Evolutionary conservation across 2,888 invertebrate species (phyloP).

Genomic region (Luperina nickerlii): DNA sequence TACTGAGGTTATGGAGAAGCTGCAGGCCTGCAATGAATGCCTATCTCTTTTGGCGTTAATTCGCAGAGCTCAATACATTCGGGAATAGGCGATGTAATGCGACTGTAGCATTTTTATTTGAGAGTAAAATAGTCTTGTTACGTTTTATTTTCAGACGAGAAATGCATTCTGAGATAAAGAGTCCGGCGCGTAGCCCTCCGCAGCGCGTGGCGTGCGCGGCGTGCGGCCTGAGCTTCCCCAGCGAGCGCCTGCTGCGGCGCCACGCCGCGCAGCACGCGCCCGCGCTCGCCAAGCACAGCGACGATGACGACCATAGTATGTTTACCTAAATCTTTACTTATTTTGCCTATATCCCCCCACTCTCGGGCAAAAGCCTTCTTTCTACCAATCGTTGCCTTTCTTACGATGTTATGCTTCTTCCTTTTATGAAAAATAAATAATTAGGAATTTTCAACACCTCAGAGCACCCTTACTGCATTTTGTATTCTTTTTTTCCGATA

Average conservation of each 20-base stretch:
- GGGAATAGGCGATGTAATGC: no score
- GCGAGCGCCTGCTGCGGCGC: slow-evolving; percentile 71
- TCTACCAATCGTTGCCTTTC: not conserved
- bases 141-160: slow-evolving; percentile 75
- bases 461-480: not conserved
- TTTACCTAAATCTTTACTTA: not conserved
- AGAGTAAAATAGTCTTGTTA: not conserved
- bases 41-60: not conserved
- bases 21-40: not conserved
- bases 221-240: slow-evolving; percentile 75
- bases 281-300: slow-evolving; percentile 10
- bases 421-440: not conserved
- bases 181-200: slow-evolving; percentile 57
- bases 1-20: not conserved
- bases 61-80: no score
- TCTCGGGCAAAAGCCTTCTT: not conserved
- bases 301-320: slow-evolving; percentile 50
- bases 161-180: slow-evolving; percentile 76
- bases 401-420: not conserved
- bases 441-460: not conserved
- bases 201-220: slow-evolving; percentile 70
- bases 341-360: not conserved
- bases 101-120: not conserved
- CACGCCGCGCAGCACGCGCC: slow-evolving; percentile 66
- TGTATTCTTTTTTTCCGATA: not conserved